Conservation (phyloP, 2,113 vertebrate species). For the Lasiurus borealis region DNA sequence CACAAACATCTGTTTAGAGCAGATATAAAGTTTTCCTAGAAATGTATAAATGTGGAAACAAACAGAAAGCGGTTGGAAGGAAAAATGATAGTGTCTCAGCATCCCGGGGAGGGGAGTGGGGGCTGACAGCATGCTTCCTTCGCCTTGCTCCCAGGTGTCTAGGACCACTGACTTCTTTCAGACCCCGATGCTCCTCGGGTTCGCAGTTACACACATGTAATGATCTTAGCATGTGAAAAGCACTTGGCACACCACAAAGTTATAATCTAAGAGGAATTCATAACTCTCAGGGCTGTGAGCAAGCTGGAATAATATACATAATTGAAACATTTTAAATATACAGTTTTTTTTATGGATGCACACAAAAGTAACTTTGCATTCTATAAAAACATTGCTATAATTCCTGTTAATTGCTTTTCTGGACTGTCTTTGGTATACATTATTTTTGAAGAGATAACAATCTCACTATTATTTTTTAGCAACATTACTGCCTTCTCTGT, state of each 20-base stretch:
- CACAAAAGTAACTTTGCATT: not conserved
- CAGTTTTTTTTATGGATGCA: not conserved
- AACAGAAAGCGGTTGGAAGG: not conserved
- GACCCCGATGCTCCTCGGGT: not conserved
- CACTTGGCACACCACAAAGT: not conserved
- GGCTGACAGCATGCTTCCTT: not conserved
- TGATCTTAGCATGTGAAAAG: not conserved
- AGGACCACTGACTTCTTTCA: not conserved
- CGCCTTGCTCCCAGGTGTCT: not conserved
- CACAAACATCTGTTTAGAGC: conserved; percentile 36
- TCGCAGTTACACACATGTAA: not conserved
- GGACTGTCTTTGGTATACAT: not conserved
- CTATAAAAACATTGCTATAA: not conserved
- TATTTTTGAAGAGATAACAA: conserved; percentile 21
- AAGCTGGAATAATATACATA: not conserved
- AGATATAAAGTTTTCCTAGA: conserved; percentile 24
- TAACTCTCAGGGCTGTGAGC: not conserved
- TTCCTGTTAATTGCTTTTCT: not conserved
- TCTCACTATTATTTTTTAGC: not conserved
- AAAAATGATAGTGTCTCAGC: not conserved
- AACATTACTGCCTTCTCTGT: not conserved
- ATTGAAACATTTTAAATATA: not conserved
- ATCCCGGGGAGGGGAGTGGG: not conserved
- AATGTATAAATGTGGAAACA: conserved; percentile 37
- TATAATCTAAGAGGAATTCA: not conserved